Evolutionary conservation across 2,888 invertebrate species (phyloP), one percentile per base, ranked within the genome.

Genomic region (Ichneumoninae sp.): DNA sequence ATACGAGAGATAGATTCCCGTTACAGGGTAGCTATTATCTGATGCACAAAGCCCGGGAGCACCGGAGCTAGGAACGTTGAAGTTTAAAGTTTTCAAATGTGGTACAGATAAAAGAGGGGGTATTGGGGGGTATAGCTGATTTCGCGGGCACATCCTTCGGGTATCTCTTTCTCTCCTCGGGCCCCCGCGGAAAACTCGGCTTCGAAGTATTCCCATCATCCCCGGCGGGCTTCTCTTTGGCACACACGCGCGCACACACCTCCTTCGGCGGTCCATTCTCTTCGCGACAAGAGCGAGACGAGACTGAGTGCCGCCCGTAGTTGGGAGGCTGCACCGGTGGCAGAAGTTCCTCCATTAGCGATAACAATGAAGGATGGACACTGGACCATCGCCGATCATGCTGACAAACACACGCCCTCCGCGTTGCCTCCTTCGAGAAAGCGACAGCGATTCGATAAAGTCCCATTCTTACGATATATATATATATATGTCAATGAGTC

Each of bases 311-410:
- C 83, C 85, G 79, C 85, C 36, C 57, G 69, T 47, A 70, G 66
- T 40, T 69, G 60, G 57, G n/a, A 26, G 81, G 83, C 66, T 87
- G 85, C 77, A 75, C 83, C 87, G 86, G 77, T 82, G 81, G 88
- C 87, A 89, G 88, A 93, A 92, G 91, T 93, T 93, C 91, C 88
- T 92, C 92, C 92, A 93, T 93, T 93, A 93, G 90, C 89, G 91
- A 92, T 92, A 92, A 91, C 90, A 92, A 91, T 92, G 92, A 92
- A 92, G 90, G 90, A 92, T 92, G 91, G 88, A 92, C 89, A 90
- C 86, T 86, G 87, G 87, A 85, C 86, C 88, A 87, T 78, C 83
- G 81, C 87, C 89, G 89, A 90, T 90, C 89, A 87, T 88, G 88
- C 89, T 89, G 89, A 90, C 90, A 91, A 91, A 90, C 88, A 88